phyloP scores from a whole-genome alignment of 2,797 vertebrate species.

The Argentina silus region DNA sequence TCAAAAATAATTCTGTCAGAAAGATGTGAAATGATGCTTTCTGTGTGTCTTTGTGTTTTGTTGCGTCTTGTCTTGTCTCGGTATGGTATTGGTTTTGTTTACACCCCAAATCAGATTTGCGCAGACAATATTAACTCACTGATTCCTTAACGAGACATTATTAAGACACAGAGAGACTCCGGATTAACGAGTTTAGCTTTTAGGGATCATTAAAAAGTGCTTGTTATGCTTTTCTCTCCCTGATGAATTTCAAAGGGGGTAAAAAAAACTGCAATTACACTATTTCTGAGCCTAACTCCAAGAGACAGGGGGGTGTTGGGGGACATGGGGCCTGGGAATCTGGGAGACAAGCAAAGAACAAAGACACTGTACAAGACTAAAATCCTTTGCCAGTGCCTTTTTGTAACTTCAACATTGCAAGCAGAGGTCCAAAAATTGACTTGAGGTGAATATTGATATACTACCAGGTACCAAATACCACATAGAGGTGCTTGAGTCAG shows the following conservation, averaged over 20 bases:
- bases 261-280: slow-evolving; percentile 34
- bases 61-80: not conserved
- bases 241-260: slow-evolving; percentile 7
- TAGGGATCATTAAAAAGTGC: slow-evolving; percentile 21
- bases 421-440: not conserved
- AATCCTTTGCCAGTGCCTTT: not conserved
- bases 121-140: slow-evolving; percentile 22
- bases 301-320: not conserved
- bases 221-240: slow-evolving; percentile 8
- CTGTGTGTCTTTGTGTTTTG: not conserved
- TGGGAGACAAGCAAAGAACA: not conserved
- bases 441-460: not conserved
- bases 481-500: too few species aligned
- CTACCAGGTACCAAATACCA: too few species aligned
- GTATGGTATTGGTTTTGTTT: slow-evolving; percentile 22
- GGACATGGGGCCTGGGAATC: not conserved
- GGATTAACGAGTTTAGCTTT: slow-evolving; percentile 21
- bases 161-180: slow-evolving; percentile 20
- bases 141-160: slow-evolving; percentile 24
- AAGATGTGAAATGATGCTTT: not conserved
- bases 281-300: slow-evolving; percentile 7
- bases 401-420: not conserved
- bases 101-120: slow-evolving; percentile 7
- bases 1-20: not conserved
- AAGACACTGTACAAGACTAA: not conserved